Percentiles rank a stretch among this genome's conserved stretches.
phyloP scores from a whole-genome alignment of 2,113 vertebrate species.

The Tauraco erythrolophus region DNA sequence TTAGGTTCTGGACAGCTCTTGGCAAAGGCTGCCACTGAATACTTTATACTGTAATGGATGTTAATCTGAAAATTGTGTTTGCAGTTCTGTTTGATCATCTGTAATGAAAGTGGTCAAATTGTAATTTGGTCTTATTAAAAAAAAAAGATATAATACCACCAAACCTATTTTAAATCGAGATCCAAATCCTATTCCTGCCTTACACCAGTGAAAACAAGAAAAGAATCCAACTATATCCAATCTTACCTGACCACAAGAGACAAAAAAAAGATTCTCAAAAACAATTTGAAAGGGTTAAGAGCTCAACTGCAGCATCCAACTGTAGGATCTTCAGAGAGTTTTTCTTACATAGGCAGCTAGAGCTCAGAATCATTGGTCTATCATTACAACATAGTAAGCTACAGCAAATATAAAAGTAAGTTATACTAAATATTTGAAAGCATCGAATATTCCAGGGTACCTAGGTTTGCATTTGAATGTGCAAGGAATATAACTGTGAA shows the following conservation, averaged over 20 bases:
- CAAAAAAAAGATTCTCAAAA: neutral
- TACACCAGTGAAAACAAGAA: neutral
- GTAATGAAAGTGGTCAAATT: slow-evolving; percentile 51
- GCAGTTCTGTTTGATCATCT: slow-evolving; percentile 59
- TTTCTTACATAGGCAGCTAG: neutral
- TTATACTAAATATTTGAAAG: neutral
- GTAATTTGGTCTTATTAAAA: slow-evolving; percentile 22
- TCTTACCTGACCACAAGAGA: neutral
- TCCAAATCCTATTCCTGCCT: neutral
- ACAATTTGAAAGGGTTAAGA: neutral
- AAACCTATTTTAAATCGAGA: neutral
- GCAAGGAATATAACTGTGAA: neutral
- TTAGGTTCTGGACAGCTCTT: slow-evolving; percentile 61
- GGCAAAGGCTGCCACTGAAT: slow-evolving; percentile 54
- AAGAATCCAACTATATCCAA: neutral
- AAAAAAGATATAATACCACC: neutral
- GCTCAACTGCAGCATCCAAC: neutral
- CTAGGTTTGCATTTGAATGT: neutral
- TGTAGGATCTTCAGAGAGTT: neutral
- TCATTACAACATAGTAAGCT: neutral
- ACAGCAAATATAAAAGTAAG: neutral
- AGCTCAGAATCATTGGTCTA: neutral
- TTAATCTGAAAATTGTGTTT: slow-evolving; percentile 68
- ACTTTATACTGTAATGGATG: slow-evolving; percentile 51
- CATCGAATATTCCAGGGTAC: accelerated